A percentile compares a stretch with the other conserved stretches of the same genome.
These are phyloP conservation scores for Synaphobranchus kaupii DNA, from an alignment of 2,797 vertebrate species.

Conservation along the genomic window DNA sequence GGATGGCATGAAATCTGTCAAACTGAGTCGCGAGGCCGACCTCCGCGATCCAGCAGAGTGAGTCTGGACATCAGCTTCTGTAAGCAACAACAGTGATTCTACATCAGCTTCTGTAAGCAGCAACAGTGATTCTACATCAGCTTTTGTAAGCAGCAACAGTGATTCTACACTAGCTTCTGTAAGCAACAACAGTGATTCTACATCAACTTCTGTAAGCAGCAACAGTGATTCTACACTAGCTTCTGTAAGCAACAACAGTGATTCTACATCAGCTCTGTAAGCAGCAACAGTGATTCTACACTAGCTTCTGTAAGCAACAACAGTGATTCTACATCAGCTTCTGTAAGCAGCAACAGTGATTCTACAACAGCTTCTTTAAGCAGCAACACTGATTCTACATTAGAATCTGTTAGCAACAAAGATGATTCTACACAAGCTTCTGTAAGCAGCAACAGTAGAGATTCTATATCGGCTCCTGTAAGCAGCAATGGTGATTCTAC, in stretches of 20 bases:
- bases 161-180: background rate
- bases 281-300: too few species aligned
- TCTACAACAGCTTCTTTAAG: too few species aligned
- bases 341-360: background rate
- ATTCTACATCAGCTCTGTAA: too few species aligned
- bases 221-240: background rate
- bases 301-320: too few species aligned
- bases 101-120: background rate
- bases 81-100: background rate
- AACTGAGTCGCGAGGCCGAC: slow-evolving; percentile 59
- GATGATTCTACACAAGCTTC: background rate
- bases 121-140: background rate
- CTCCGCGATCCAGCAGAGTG: slow-evolving; percentile 57
- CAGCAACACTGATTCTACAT: too few species aligned
- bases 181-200: background rate
- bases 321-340: too few species aligned
- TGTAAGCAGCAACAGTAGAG: background rate
- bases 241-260: background rate
- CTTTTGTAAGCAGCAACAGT: background rate
- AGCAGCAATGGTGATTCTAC: background rate
- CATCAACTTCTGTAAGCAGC: background rate
- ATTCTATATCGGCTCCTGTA: background rate
- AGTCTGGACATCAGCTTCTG: background rate
- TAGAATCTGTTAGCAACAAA: background rate
- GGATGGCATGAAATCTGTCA: slow-evolving; percentile 71